These are phyloP conservation scores for Beaufortia kweichowensis DNA, from an alignment of 2,113 vertebrate species.

Conservation along the genomic window DNA sequence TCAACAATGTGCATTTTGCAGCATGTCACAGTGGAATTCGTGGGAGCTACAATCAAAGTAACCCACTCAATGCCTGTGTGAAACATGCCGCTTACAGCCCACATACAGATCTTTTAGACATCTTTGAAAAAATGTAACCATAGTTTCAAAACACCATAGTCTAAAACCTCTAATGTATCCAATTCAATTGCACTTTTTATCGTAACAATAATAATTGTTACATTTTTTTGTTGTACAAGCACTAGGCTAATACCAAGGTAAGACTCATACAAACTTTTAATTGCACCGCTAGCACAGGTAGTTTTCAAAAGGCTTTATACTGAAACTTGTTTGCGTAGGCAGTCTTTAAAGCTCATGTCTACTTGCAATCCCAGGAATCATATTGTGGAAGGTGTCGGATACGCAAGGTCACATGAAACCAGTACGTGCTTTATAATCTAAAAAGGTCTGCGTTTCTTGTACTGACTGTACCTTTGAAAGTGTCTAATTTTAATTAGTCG, in stretches of 20 bases:
- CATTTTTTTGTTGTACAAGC: background rate
- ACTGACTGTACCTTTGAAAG: no score
- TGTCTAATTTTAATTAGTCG: no score
- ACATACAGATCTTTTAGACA: no score
- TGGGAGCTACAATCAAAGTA: background rate
- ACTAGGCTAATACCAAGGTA: background rate
- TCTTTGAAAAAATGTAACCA: no score
- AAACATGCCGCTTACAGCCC: no score
- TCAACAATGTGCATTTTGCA: background rate
- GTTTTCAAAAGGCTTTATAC: background rate
- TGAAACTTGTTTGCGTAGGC: constrained; percentile 3
- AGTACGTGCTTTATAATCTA: background rate
- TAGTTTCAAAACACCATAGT: no score
- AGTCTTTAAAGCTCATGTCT: background rate
- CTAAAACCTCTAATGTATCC: no score
- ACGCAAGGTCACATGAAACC: background rate
- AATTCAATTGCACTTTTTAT: no score
- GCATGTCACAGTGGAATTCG: background rate
- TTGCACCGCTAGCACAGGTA: background rate
- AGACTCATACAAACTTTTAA: background rate
- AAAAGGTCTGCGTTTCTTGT: no score
- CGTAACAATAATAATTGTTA: no score
- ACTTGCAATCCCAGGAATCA: background rate
- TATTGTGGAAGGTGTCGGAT: background rate
- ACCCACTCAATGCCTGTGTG: no score